Base-by-base conservation (phyloP, 1,140 invertebrate genomes). In the Bombus confusus region DNA sequence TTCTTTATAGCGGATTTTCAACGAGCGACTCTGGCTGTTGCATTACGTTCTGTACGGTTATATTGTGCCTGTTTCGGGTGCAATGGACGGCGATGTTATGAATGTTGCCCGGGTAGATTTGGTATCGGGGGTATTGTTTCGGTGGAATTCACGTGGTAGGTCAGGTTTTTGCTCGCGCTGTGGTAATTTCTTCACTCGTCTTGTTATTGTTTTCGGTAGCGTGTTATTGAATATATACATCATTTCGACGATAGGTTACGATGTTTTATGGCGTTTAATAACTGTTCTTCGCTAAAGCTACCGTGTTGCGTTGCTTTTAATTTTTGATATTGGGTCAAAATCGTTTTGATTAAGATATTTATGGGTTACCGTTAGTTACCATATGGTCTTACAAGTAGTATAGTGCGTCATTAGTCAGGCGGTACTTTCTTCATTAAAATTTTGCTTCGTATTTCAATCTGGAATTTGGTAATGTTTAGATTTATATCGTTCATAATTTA, bases 121-220 rank as follows among this genome's bases (percentile, higher is more conserved):
- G 5, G 5, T 25, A 15, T 8, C 12, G 8, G 3, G 31, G 39
- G 12, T 77, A 39, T 13, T 77, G 34, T 59, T 77, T 41, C 3
- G 37, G 22, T 59, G 25, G 57, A 62, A 62, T 62, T 41, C 34
- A 59, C 52, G 75, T 77, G 75, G 37, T 47, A 77, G 77, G 18
- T 43, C 41, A 79, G 41, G 52, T 68, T 43, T 66, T 25, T 37
- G 12, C 43, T 34, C 12, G 6, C 18, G 43, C 5, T 13, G 31
- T 3, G 64, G 31, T 37, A 75, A 57, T 34, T 75, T 34, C 22
- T 2, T 13, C 25, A 15, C 12, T 57, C 12, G 22, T 12, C 22
- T 25, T 25, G 25, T 75, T 75, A 31, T 47, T 13, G n/a, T 52
- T 47, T 13, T 25, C 9, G 12, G 10, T 47, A 18, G 10, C 8